A percentile compares a stretch with the other conserved stretches of the same genome.
These are phyloP conservation scores for Serilophus lunatus DNA, from an alignment of 2,113 vertebrate genomes.

Conservation along the genomic window DNA sequence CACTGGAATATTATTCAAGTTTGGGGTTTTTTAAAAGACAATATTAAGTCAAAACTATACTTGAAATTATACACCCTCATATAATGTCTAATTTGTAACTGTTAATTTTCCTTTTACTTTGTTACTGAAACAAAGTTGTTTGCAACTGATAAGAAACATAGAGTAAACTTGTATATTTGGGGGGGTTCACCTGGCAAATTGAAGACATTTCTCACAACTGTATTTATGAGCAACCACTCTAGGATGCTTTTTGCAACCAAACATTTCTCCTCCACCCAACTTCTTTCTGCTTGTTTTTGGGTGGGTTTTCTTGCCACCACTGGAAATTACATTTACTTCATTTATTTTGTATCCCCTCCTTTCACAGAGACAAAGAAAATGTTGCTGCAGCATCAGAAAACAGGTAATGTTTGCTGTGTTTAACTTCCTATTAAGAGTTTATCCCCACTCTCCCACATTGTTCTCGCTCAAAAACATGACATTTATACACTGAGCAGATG, in stretches of 20 bases:
- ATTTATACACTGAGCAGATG: neutral
- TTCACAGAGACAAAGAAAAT: conserved; percentile 72
- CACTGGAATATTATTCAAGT: neutral
- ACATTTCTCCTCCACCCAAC: neutral
- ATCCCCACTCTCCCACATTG: neutral
- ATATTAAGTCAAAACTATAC: neutral
- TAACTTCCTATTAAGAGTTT: neutral
- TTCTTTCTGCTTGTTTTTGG: neutral
- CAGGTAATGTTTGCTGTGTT: conserved; percentile 65
- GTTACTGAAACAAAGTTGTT: neutral
- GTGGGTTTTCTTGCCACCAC: neutral
- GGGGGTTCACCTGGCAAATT: neutral
- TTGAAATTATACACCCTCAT: neutral
- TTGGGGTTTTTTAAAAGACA: neutral
- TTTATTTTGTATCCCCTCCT: conserved; percentile 68
- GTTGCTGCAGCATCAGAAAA: conserved; percentile 60
- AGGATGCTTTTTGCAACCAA: conserved; percentile 62
- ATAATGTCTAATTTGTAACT: neutral
- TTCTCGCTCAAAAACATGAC: neutral
- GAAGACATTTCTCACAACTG: neutral
- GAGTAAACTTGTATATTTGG: neutral
- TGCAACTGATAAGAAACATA: neutral
- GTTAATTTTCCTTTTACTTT: neutral
- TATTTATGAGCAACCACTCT: conserved; percentile 26
- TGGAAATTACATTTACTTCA: neutral